Evolutionary conservation across 2,888 invertebrate species (phyloP).

Genomic region (Alsophila aescularia): DNA sequence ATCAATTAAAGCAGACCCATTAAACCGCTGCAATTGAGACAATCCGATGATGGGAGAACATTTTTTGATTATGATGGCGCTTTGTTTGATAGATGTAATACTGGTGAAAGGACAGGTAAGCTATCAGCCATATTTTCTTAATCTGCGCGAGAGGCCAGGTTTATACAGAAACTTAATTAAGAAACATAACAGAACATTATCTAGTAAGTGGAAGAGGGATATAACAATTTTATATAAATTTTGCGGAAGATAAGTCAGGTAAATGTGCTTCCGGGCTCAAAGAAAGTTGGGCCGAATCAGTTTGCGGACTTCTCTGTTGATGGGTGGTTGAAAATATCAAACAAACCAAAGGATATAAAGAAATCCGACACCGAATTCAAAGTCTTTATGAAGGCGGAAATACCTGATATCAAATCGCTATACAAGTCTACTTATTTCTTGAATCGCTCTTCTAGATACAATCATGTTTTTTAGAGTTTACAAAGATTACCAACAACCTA

Average conservation of each 20-base stretch:
- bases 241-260: slow-evolving; percentile 55
- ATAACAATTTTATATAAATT: slow-evolving; percentile 55
- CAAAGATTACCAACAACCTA: too few relatives aligned
- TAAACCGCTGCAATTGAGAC: slow-evolving; percentile 27
- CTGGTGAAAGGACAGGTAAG: slow-evolving; percentile 11
- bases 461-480: too few relatives aligned
- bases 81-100: slow-evolving; percentile 29
- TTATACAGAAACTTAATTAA: slow-evolving; percentile 44
- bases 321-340: slow-evolving; percentile 37
- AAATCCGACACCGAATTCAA: slow-evolving; percentile 51
- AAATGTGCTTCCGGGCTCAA: slow-evolving; percentile 44
- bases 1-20: slow-evolving; percentile 31
- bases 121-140: slow-evolving; percentile 33
- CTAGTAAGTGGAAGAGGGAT: slow-evolving; percentile 49
- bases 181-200: slow-evolving; percentile 50
- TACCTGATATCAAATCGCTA: slow-evolving; percentile 32
- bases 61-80: slow-evolving; percentile 24
- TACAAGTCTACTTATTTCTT: slow-evolving; percentile 20
- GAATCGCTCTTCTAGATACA: neutral
- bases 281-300: slow-evolving; percentile 55
- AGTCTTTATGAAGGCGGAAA: slow-evolving; percentile 18
- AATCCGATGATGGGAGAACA: slow-evolving; percentile 36
- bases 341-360: slow-evolving; percentile 14
- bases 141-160: slow-evolving; percentile 41
- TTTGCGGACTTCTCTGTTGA: slow-evolving; percentile 55